A percentile compares a stretch with the other conserved stretches of the same genome.
phyloP scores from a whole-genome alignment of 1,140 invertebrate species.

The Triops cancriformis region DNA sequence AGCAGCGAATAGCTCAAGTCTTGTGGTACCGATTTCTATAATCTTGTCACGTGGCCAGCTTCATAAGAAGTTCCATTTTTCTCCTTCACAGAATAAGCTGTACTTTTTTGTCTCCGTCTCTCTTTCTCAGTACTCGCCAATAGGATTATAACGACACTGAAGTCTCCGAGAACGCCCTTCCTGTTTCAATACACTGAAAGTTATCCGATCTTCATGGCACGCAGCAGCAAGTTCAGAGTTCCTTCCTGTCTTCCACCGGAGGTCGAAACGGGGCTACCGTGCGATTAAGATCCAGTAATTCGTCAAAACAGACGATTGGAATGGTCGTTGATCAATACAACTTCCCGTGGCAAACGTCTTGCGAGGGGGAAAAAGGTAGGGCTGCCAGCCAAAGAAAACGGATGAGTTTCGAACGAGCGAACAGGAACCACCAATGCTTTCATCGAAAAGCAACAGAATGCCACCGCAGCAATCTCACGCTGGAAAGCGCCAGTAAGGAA shows the following conservation, averaged over 20 bases:
- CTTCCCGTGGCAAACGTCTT: not conserved
- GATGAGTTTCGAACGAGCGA: not conserved
- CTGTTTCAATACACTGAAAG: not conserved
- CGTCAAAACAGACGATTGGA: not conserved
- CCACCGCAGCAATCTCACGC: not conserved
- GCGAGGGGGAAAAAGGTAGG: not conserved
- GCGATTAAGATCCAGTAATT: not conserved
- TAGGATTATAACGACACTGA: not conserved
- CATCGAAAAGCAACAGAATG: not conserved
- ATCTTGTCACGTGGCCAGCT: conserved; percentile 12
- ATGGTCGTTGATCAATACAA: conserved; percentile 5
- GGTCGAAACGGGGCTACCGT: not conserved
- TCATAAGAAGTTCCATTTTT: not conserved
- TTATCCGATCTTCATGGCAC: not conserved
- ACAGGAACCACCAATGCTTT: not conserved
- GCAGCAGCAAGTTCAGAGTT: not conserved
- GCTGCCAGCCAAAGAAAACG: not conserved
- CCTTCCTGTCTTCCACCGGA: not conserved
- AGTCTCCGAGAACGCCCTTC: not conserved
- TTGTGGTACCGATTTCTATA: not conserved
- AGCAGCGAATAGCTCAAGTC: not conserved
- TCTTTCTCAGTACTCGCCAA: not conserved
- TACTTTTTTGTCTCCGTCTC: not conserved
- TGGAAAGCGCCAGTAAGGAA: not conserved
- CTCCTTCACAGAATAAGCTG: not conserved